Evolutionary conservation across 1,140 invertebrate species (phyloP).

Genomic region (Lordiphosa clarofinis): DNA sequence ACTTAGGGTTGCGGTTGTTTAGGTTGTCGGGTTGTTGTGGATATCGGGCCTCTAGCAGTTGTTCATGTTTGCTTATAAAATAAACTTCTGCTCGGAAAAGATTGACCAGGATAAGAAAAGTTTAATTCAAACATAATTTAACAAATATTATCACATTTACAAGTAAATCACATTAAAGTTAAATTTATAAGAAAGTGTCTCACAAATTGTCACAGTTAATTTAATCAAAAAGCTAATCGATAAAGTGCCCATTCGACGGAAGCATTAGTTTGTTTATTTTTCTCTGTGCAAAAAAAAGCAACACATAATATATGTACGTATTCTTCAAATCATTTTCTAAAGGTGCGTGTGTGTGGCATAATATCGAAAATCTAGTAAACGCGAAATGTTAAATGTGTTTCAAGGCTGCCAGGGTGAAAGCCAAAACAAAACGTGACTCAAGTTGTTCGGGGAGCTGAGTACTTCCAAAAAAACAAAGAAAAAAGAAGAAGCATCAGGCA

Average conservation of each 20-base stretch:
- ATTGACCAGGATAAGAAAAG: constrained; percentile 23
- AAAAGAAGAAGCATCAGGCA: background rate
- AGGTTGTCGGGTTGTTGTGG: constrained; percentile 67
- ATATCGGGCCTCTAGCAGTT: constrained; percentile 54
- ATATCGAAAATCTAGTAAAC: constrained; percentile 24
- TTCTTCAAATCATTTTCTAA: constrained; percentile 6
- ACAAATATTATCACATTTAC: constrained; percentile 7
- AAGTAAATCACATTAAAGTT: background rate
- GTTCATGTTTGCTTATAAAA: constrained; percentile 64
- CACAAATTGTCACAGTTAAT: background rate
- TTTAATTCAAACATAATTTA: constrained; percentile 10
- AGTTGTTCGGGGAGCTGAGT: background rate
- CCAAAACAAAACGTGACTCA: constrained; percentile 40
- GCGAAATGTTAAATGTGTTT: constrained; percentile 44
- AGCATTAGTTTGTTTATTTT: constrained; percentile 11
- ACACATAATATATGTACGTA: background rate
- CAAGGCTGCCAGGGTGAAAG: constrained; percentile 39
- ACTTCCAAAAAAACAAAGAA: background rate
- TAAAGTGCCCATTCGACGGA: constrained; percentile 44
- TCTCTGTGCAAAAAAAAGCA: constrained; percentile 6
- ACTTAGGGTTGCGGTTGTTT: constrained; percentile 70
- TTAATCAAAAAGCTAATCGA: constrained; percentile 38
- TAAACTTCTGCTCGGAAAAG: constrained; percentile 48
- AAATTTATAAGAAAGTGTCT: background rate
- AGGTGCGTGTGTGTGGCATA: constrained; percentile 24